These are phyloP conservation scores for Apis cerana DNA, from an alignment of 1,140 invertebrate species.

Conservation along the genomic window DNA sequence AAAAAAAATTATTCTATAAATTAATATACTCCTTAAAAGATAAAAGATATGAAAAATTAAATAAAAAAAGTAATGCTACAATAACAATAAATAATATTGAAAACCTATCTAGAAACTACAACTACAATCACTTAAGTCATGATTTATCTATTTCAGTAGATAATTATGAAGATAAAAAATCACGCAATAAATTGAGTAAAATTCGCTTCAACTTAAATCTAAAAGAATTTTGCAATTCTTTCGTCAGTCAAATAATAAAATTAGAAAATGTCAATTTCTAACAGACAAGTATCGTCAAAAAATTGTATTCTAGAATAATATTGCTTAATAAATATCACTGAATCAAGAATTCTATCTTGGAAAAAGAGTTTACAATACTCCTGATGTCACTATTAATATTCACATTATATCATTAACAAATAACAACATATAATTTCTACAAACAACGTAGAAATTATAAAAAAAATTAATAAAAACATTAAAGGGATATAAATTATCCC, in stretches of 20 bases:
- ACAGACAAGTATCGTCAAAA: background rate
- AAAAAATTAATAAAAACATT: background rate
- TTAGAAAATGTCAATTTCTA: slow-evolving; percentile 2
- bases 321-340: background rate
- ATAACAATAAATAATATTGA: background rate
- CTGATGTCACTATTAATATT: background rate
- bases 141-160: background rate
- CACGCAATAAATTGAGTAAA: background rate
- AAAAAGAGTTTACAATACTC: background rate
- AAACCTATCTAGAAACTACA: background rate
- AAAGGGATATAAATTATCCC: background rate
- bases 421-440: too few species aligned
- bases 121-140: slow-evolving; percentile 10
- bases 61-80: background rate
- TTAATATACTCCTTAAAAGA: background rate
- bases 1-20: background rate
- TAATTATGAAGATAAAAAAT: slow-evolving; percentile 16
- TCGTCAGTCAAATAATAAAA: background rate
- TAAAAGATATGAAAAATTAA: background rate
- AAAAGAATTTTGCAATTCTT: background rate
- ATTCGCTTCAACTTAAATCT: background rate
- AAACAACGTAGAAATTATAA: background rate
- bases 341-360: background rate
- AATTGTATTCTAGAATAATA: background rate
- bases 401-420: background rate